Conservation (phyloP, 2,113 vertebrate species). For the Aspidoscelis tigris region DNA sequence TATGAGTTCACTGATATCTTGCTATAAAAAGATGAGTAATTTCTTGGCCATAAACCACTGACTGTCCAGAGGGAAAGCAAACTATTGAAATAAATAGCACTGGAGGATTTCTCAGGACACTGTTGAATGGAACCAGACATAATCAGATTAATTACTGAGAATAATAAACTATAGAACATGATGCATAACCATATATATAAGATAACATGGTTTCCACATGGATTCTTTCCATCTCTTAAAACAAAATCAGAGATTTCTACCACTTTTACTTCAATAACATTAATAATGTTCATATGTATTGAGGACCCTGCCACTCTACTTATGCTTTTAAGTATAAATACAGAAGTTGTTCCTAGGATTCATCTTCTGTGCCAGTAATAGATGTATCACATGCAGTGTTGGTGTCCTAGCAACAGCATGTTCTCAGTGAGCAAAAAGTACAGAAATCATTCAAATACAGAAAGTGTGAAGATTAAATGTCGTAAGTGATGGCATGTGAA, state of each 20-base stretch:
- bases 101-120: neutral
- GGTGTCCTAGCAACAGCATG: slow-evolving; percentile 71
- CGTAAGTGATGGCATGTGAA: slow-evolving; percentile 64
- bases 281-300: slow-evolving; percentile 23
- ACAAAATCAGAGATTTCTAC: slow-evolving; percentile 20
- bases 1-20: neutral
- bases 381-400: slow-evolving; percentile 45
- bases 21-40: neutral
- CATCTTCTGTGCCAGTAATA: slow-evolving; percentile 36
- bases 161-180: slow-evolving; percentile 13
- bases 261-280: slow-evolving; percentile 15
- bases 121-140: slow-evolving; percentile 16
- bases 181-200: slow-evolving; percentile 29
- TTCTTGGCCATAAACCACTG: neutral
- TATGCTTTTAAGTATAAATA: slow-evolving; percentile 34
- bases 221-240: slow-evolving; percentile 9
- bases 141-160: slow-evolving; percentile 29
- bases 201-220: neutral
- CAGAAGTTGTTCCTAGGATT: slow-evolving; percentile 30
- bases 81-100: neutral
- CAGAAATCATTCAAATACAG: slow-evolving; percentile 69
- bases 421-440: slow-evolving; percentile 59
- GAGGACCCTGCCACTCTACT: slow-evolving; percentile 1
- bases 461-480: slow-evolving; percentile 70
- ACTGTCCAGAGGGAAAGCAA: slow-evolving; percentile 19